These are phyloP conservation scores for Smutsia gigantea DNA, from an alignment of 2,797 vertebrate species.

Conservation along the genomic window DNA sequence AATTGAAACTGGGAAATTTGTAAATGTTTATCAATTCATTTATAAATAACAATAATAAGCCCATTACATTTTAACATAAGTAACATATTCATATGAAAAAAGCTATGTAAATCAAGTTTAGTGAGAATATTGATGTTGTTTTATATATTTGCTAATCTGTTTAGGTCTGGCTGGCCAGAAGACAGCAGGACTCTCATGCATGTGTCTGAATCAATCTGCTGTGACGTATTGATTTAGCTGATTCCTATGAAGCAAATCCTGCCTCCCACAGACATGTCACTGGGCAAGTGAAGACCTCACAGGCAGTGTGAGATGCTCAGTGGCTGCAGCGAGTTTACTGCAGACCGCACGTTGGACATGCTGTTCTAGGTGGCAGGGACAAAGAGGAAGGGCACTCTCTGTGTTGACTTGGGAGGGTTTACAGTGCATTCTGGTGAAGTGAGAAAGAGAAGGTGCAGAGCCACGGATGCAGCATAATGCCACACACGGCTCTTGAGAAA, in stretches of 20 bases:
- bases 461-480: too few species aligned
- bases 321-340: neutral
- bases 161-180: neutral
- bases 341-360: neutral
- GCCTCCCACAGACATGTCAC: neutral
- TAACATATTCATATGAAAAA: neutral
- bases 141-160: neutral
- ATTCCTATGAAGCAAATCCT: neutral
- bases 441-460: neutral
- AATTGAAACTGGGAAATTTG: neutral
- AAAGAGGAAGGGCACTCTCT: neutral
- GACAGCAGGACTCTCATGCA: neutral
- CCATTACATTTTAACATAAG: neutral
- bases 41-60: neutral
- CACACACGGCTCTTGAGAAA: neutral
- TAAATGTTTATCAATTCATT: neutral
- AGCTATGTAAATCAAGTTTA: neutral
- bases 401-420: neutral
- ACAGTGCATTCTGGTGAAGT: neutral
- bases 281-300: neutral
- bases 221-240: neutral
- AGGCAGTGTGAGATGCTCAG: neutral
- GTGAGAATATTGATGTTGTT: neutral
- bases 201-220: neutral
- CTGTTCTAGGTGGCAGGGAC: neutral